These are phyloP conservation scores for Sesia apiformis DNA, from an alignment of 2,888 invertebrate genomes.

Conservation along the genomic window DNA sequence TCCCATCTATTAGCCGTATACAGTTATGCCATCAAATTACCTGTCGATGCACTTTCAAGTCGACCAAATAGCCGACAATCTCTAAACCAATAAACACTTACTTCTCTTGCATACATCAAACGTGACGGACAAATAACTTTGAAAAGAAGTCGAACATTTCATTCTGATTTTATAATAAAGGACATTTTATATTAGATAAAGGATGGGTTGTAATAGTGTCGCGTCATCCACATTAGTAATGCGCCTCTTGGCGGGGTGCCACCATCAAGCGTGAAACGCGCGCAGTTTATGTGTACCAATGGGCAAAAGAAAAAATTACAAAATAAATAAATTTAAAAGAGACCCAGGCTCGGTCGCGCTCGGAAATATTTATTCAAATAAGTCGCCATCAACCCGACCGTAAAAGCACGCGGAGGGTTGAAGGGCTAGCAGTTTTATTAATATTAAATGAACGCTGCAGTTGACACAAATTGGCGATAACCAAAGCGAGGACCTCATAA, in stretches of 20 bases:
- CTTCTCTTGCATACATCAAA: conserved; percentile 43
- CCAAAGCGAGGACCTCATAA: conserved; percentile 55
- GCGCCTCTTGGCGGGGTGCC: conserved; percentile 57
- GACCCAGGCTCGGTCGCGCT: conserved; percentile 38
- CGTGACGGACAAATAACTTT: conserved; percentile 58
- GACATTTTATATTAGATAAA: conserved; percentile 69
- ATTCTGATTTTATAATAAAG: conserved; percentile 66
- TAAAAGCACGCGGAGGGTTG: conserved; percentile 66
- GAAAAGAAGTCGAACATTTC: conserved; percentile 57
- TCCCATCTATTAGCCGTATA: conserved; percentile 16
- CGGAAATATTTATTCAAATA: conserved; percentile 72
- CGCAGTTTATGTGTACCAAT: conserved; percentile 26
- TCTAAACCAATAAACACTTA: conserved; percentile 59
- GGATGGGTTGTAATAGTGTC: conserved; percentile 68
- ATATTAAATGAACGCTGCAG: conserved; percentile 71
- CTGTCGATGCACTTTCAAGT: conserved; percentile 40
- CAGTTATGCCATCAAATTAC: conserved; percentile 6
- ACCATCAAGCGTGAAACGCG: conserved; percentile 22
- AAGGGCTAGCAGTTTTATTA: conserved; percentile 66
- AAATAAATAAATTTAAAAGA: conserved; percentile 55
- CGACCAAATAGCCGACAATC: conserved; percentile 32
- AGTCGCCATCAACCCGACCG: conserved; percentile 68
- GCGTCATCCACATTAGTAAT: conserved; percentile 65
- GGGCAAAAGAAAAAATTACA: conserved; percentile 35
- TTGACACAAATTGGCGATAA: conserved; percentile 72